These are phyloP conservation scores for Carapus acus DNA, from an alignment of 2,797 vertebrate species.

Conservation along the genomic window DNA sequence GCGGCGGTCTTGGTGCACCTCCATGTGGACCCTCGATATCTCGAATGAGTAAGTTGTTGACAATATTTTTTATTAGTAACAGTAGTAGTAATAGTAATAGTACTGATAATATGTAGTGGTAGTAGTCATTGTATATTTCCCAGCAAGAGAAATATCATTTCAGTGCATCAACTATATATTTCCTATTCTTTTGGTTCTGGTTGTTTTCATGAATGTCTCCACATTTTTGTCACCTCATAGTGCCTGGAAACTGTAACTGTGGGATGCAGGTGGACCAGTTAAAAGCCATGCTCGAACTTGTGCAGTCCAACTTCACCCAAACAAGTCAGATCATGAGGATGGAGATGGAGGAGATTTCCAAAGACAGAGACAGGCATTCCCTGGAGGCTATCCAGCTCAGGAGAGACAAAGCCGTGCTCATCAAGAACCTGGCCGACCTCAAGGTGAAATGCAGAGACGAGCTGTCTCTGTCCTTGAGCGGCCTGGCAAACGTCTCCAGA, in stretches of 20 bases:
- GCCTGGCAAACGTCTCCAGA: constrained; percentile 55
- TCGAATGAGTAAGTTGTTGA: not conserved
- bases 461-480: constrained; percentile 50
- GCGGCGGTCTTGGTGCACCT: not conserved
- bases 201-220: accelerated
- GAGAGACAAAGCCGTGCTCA: constrained; percentile 49
- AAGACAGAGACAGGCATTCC: constrained; percentile 46
- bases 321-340: constrained; percentile 29
- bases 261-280: constrained; percentile 22
- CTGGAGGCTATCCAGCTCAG: constrained; percentile 53
- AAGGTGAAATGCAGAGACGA: constrained; percentile 61
- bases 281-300: constrained; percentile 34
- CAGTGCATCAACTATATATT: too few relatives aligned
- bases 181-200: too few relatives aligned
- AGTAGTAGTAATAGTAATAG: too few relatives aligned
- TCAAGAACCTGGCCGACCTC: constrained; percentile 48
- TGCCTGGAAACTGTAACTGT: constrained; percentile 4
- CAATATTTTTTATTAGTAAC: too few relatives aligned
- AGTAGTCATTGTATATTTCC: too few relatives aligned
- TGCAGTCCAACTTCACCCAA: constrained; percentile 67
- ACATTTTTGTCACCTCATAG: not conserved
- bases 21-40: not conserved
- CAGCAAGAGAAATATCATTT: too few relatives aligned
- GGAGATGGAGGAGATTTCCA: constrained; percentile 36
- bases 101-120: too few relatives aligned